phyloP scores from a whole-genome alignment of 2,113 vertebrate genomes.

The Quiscalus mexicanus region DNA sequence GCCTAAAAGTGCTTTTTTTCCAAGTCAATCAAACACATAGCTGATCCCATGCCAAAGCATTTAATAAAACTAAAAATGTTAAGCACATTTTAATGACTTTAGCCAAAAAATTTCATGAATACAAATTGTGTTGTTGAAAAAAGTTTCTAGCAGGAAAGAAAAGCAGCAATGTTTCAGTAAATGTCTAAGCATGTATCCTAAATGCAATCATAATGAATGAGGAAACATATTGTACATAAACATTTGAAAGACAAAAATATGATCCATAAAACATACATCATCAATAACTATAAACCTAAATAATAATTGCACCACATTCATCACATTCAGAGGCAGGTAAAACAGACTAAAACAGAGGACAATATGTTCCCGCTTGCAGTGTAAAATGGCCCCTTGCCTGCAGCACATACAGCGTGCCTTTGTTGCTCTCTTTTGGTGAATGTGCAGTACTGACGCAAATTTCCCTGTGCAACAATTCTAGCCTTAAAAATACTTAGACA shows the following conservation, averaged over 20 bases:
- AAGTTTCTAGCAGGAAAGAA: conserved; percentile 51
- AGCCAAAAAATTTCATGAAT: conserved; percentile 19
- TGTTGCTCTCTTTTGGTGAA: conserved; percentile 80
- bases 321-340: conserved; percentile 62
- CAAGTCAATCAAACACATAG: neutral
- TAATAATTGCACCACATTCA: conserved; percentile 63
- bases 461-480: neutral
- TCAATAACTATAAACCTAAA: conserved; percentile 54
- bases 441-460: conserved; percentile 65
- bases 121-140: neutral
- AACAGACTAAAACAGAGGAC: neutral
- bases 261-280: conserved; percentile 44
- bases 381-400: conserved; percentile 38
- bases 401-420: conserved; percentile 19
- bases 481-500: conserved; percentile 33
- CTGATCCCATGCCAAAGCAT: conserved; percentile 13
- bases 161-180: conserved; percentile 41
- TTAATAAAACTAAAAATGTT: conserved; percentile 18
- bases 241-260: conserved; percentile 67
- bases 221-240: conserved; percentile 59
- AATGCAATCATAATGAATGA: conserved; percentile 54
- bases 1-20: neutral
- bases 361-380: neutral
- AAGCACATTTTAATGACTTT: neutral
- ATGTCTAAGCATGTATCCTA: conserved; percentile 31